A percentile compares a stretch with the other conserved stretches of the same genome.
phyloP scores from a whole-genome alignment of 1,140 invertebrate genomes.

The Nomia melanderi region DNA sequence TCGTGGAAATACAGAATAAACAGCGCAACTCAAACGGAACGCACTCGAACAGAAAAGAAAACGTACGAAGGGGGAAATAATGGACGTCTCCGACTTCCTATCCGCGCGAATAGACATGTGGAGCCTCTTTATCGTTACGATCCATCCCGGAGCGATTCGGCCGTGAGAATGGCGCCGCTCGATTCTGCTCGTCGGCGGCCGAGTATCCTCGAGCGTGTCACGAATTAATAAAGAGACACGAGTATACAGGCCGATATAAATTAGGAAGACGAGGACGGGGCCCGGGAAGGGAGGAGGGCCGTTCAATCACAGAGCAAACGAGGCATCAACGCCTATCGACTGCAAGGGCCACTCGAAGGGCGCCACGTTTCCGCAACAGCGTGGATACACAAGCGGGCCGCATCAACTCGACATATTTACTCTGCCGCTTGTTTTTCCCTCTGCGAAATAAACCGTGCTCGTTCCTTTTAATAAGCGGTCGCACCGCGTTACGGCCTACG shows the following conservation, averaged over 20 bases:
- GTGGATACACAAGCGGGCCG: slow-evolving; percentile 16
- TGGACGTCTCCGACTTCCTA: neutral
- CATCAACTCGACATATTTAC: slow-evolving; percentile 41
- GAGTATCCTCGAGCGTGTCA: neutral
- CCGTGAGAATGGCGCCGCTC: neutral
- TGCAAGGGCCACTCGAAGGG: slow-evolving; percentile 38
- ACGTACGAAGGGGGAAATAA: neutral
- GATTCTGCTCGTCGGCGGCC: neutral
- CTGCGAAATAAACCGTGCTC: slow-evolving; percentile 39
- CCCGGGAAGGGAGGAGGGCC: slow-evolving; percentile 24
- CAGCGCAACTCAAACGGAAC: neutral
- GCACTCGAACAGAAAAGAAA: neutral
- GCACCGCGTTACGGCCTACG: slow-evolving; percentile 32
- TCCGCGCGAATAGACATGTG: slow-evolving; percentile 6
- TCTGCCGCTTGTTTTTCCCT: slow-evolving; percentile 39
- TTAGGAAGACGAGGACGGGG: neutral
- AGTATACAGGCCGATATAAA: neutral
- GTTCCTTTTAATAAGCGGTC: slow-evolving; percentile 48
- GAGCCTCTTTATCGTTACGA: neutral
- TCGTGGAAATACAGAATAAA: neutral
- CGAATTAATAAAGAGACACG: slow-evolving; percentile 31
- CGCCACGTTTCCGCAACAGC: slow-evolving; percentile 44
- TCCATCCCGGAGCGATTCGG: neutral
- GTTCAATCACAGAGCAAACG: slow-evolving; percentile 44
- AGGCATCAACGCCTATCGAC: slow-evolving; percentile 29